phyloP scores from a whole-genome alignment of 2,888 invertebrate genomes.

The Halictus ligatus region DNA sequence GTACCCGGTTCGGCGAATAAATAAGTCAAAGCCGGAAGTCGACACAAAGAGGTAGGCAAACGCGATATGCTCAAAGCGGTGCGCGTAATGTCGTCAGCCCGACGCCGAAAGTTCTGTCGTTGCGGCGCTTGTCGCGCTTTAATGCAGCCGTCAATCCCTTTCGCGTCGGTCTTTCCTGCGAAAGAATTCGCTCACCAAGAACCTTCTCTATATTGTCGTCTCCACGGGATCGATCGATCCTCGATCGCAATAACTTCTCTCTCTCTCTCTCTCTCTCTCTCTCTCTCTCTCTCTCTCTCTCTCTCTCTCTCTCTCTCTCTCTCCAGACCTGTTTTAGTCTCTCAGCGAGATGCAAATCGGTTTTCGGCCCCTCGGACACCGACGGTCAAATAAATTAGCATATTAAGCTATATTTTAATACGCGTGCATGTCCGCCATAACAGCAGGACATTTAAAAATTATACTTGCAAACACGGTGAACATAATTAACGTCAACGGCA shows the following conservation, averaged over 20 bases:
- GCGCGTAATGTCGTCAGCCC: constrained; percentile 58
- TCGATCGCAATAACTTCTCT: constrained; percentile 29
- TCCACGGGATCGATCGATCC: constrained; percentile 9
- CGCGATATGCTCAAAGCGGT: constrained; percentile 62
- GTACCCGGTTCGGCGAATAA: constrained; percentile 37
- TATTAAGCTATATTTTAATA: constrained; percentile 76
- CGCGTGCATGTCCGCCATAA: constrained; percentile 74
- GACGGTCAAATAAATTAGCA: constrained; percentile 76
- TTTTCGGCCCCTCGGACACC: constrained; percentile 26
- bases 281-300: too few relatives aligned
- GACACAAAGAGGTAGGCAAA: constrained; percentile 28
- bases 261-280: neutral
- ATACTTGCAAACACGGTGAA: constrained; percentile 78
- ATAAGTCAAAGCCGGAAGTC: constrained; percentile 36
- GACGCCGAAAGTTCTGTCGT: constrained; percentile 43
- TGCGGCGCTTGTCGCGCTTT: constrained; percentile 60
- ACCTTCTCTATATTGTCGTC: neutral
- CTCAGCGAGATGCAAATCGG: constrained; percentile 51
- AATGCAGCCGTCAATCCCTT: constrained; percentile 68
- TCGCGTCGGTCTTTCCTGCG: constrained; percentile 10
- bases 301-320: neutral
- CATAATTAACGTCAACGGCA: constrained; percentile 80
- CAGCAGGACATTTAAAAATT: constrained; percentile 78
- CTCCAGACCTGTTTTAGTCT: neutral
- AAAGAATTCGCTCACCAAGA: constrained; percentile 5